These are phyloP conservation scores for Melopsittacus undulatus DNA, from an alignment of 2,797 vertebrate species.

Conservation along the genomic window DNA sequence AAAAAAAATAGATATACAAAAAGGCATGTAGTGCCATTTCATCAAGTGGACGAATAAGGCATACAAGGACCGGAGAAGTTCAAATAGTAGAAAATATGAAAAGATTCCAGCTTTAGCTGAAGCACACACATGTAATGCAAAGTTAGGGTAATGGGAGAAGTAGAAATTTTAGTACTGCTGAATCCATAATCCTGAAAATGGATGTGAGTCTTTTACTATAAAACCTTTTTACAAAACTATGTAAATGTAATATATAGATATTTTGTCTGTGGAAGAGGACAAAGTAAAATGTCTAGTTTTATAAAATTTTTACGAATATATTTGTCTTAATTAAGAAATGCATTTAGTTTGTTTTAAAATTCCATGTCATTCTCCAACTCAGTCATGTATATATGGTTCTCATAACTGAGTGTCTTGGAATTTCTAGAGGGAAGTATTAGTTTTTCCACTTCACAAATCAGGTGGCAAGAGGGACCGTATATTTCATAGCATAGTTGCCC, in stretches of 20 bases:
- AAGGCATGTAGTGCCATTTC: neutral
- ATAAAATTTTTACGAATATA: neutral
- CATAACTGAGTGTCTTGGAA: neutral
- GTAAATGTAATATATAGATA: neutral
- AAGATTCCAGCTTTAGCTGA: neutral
- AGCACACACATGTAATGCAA: neutral
- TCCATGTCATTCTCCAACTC: neutral
- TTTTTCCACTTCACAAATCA: neutral
- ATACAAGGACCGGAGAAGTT: neutral
- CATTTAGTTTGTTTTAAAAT: neutral
- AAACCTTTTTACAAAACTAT: neutral
- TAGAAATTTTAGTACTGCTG: neutral
- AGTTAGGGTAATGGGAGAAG: neutral
- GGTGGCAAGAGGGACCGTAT: neutral
- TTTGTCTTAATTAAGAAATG: neutral
- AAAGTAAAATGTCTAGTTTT: neutral
- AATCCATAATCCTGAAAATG: neutral
- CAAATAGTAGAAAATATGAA: neutral
- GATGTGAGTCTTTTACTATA: neutral
- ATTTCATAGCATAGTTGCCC: neutral
- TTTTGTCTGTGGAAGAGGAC: neutral
- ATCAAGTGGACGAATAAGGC: neutral
- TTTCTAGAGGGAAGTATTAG: neutral
- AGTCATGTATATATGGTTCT: neutral
- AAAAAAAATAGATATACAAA: neutral